Base-by-base conservation (phyloP, 2,888 invertebrate genomes). In the Julus scanicus region DNA sequence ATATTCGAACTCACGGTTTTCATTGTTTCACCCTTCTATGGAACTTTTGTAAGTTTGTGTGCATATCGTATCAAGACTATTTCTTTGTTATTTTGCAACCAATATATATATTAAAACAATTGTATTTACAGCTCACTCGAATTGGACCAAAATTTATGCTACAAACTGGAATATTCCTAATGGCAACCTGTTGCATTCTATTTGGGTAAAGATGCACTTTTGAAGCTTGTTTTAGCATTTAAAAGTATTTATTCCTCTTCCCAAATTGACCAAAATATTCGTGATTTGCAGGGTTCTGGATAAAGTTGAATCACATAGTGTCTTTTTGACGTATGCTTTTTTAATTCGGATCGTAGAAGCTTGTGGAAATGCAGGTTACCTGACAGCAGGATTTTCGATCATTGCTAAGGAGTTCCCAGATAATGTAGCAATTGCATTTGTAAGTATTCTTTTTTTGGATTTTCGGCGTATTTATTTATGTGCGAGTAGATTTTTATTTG, bases 1-100 rank as follows among this genome's bases (percentile, higher is more conserved):
- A 94, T 96, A 80, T 97, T 97, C 92, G 96, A 97, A 91, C 93
- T 97, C 89, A 94, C 96, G 39, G 96, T 97, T 88, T 97, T 97
- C 92, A 91, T 97, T 48, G 94, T 96, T 89, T 96, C 96, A 90
- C 97, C 97, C 0, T 91, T 97, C n/a, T 97, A 96, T 91, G 97
- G 97, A 83, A 95, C 95, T 90, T 94, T 96, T 91, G 94, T 94
- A 91, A 92, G 93, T 92, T 87, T 83, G n/a, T 17, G n/a, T 20
- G 53, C 53, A 17, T 15, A 53, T 85, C 0, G 15, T 13, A 11
- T 53, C 4, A 53, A 13, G 17, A 53, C 15, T 17, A 17, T 2
- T 53, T 84, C 44, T 39, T 15, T 29, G 29, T 29, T 29, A 29
- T 29, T 29, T 29, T 29, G 29, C 29, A 29, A 29, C 29, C 29